Conservation (phyloP, 2,888 invertebrate genomes). For the Apamea monoglypha region DNA sequence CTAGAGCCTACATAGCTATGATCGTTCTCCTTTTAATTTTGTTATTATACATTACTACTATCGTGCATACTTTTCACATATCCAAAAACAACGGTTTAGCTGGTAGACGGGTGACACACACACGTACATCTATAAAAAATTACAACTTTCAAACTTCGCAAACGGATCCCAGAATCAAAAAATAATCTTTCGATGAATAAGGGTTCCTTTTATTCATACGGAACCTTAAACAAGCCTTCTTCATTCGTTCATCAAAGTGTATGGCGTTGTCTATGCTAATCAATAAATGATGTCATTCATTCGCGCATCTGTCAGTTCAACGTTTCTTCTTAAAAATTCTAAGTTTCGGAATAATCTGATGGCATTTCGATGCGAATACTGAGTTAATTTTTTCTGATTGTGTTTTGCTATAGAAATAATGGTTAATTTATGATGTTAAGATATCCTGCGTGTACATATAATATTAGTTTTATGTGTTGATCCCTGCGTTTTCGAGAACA, state of each 20-base stretch:
- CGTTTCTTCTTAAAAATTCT: neutral
- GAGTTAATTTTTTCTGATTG: neutral
- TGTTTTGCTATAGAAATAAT: constrained; percentile 16
- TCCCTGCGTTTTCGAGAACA: neutral
- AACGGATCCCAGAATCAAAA: neutral
- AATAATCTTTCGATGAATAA: neutral
- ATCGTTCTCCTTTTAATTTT: no score
- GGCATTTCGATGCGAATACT: neutral
- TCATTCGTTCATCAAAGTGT: neutral
- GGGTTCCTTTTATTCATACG: neutral
- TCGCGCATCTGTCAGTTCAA: neutral
- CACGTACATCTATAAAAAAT: neutral
- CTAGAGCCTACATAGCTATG: no score
- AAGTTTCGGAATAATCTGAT: neutral
- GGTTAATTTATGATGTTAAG: constrained; percentile 52
- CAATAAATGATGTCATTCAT: constrained; percentile 11
- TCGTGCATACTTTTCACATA: no score
- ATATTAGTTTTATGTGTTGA: constrained; percentile 28
- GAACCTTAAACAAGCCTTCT: neutral
- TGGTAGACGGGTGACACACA: no score
- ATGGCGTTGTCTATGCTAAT: neutral
- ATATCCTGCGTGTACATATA: neutral
- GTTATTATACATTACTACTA: no score
- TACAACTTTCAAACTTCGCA: neutral
- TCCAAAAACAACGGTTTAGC: no score